Evolutionary conservation across 2,797 vertebrate genomes (phyloP).

Genomic region (Heliangelus exortis): DNA sequence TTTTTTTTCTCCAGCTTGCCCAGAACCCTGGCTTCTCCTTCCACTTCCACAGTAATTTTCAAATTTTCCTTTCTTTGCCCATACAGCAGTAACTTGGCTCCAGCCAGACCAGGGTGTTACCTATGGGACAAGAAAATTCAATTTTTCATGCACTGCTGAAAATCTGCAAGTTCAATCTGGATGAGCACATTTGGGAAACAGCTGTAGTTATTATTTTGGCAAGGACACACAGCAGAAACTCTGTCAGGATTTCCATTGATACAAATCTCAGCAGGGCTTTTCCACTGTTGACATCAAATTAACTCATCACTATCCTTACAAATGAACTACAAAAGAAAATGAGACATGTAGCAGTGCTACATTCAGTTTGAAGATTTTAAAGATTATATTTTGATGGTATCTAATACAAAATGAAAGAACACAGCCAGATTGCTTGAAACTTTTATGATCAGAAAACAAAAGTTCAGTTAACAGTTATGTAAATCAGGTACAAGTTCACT

Average conservation of each 20-base stretch:
- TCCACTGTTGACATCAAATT: not conserved
- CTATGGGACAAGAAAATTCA: not conserved
- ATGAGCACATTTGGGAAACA: not conserved
- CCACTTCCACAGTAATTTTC: not conserved
- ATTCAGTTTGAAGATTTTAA: not conserved
- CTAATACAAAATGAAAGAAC: not conserved
- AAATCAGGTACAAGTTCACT: conserved; percentile 1
- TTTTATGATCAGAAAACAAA: not conserved
- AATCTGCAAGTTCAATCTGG: not conserved
- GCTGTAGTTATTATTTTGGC: not conserved
- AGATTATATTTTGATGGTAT: not conserved
- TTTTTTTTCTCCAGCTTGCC: not conserved
- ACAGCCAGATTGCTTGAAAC: not conserved
- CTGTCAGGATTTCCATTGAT: not conserved
- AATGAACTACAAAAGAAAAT: not conserved
- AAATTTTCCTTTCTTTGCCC: not conserved
- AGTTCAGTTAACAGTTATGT: not conserved
- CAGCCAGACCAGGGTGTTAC: not conserved
- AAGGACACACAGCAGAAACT: not conserved
- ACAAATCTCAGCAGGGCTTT: conserved; percentile 7
- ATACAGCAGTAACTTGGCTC: not conserved
- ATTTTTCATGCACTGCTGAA: not conserved
- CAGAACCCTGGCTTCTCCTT: not conserved
- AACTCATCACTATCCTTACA: not conserved
- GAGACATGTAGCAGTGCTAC: not conserved